Evolutionary conservation across 2,888 invertebrate genomes (phyloP).

Genomic region (Scaeva pyrastri): DNA sequence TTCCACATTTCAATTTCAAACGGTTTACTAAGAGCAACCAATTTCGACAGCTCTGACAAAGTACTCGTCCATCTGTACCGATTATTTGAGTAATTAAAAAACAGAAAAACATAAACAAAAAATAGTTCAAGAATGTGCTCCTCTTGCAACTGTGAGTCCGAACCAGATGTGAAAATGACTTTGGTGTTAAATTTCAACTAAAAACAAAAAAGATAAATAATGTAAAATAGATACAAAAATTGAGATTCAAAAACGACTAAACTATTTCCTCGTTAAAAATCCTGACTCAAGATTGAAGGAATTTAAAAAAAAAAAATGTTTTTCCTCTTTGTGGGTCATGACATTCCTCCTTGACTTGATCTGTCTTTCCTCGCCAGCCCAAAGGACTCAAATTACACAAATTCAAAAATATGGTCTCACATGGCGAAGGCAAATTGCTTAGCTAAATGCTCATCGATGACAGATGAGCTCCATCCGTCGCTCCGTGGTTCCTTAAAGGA

Average conservation of each 20-base stretch:
- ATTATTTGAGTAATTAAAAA: conserved; percentile 31
- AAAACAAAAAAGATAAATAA: neutral
- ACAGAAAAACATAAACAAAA: neutral
- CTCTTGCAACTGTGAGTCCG: too few species aligned
- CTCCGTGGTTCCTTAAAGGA: neutral
- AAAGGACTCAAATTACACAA: conserved; percentile 63
- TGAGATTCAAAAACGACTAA: neutral
- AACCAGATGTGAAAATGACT: conserved; percentile 56
- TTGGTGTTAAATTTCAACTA: conserved; percentile 56
- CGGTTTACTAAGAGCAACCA: neutral
- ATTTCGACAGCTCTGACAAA: conserved; percentile 2
- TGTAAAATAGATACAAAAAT: conserved; percentile 39
- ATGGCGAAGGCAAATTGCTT: conserved; percentile 47
- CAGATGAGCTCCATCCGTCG: conserved; percentile 28
- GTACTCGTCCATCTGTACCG: neutral
- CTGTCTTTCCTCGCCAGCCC: conserved; percentile 41
- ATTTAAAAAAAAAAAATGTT: conserved; percentile 43
- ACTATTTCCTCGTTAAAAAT: neutral
- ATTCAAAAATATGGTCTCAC: conserved; percentile 35
- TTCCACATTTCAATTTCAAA: too few species aligned
- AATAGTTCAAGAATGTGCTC: conserved; percentile 42
- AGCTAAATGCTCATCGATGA: conserved; percentile 56
- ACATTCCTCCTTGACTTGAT: conserved; percentile 6
- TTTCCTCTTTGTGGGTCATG: conserved; percentile 26
- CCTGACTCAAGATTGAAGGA: too few species aligned